Evolutionary conservation across 2,797 vertebrate species (phyloP), one percentile per base, ranked within the genome.

Genomic region (Channallabes apus): DNA sequence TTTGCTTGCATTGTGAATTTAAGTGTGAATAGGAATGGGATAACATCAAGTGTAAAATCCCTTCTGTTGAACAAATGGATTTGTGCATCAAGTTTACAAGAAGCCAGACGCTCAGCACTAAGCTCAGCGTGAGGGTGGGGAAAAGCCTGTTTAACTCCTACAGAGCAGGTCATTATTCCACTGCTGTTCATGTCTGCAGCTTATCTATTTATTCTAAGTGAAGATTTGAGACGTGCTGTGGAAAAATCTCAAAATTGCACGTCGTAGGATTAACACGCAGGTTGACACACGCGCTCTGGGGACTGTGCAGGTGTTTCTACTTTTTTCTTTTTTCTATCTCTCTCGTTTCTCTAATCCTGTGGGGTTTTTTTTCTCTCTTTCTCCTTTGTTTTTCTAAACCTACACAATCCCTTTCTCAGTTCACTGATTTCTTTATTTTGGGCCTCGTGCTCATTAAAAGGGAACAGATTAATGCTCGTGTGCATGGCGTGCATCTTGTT

Each of bases 391-490:
- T 32, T 76, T 12, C 4, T 3, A 41, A 62, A 61, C 81, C 78
- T 62, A 46, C 80, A 41, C 61, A 58, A 35, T 35, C 65, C 68
- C 84, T 69, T 83, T 77, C 72, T 54, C 76, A 82, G 83, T 81
- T 85, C 80, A 87, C 88, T 89, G 90, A 89, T 89, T 84, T 27
- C 77, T 85, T 89, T 90, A 84, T 87, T 86, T 85, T 82, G 76
- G 59, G 79, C 61, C 27, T 51, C 15, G 15, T 27, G 24, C 71
- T 54, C 4, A 46, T 73, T 73, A 27, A 75, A 29, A 11, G n/a
- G 12, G n/a, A 56, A 56, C 46, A 56, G 72, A 20, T 54, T 75
- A 29, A 29, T 22, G 27, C 72, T 20, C 20, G 72, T n/a, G 6
- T 32, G 51, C 72, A 75, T 12, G 1, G 11, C 4, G 24, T n/a